These are phyloP conservation scores for Drosophila austrosaltans DNA, from an alignment of 2,888 invertebrate species.

Conservation along the genomic window DNA sequence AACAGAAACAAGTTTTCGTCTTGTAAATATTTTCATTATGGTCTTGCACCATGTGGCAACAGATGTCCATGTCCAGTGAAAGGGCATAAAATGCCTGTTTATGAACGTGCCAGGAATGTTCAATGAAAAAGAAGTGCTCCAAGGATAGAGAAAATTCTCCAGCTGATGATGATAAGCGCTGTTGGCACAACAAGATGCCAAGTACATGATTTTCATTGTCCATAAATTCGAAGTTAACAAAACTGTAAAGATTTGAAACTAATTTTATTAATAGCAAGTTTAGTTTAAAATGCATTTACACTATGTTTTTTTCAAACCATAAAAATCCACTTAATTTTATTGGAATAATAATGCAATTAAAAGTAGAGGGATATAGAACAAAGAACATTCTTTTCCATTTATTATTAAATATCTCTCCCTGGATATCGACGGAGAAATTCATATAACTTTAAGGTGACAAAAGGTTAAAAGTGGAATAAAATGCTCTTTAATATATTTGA, in stretches of 20 bases:
- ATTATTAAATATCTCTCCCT: too few species aligned
- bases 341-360: too few species aligned
- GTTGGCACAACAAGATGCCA: slow-evolving; percentile 3
- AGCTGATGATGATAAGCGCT: slow-evolving; percentile 17
- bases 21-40: slow-evolving; percentile 53
- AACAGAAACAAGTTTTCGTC: slow-evolving; percentile 47
- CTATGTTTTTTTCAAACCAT: not conserved
- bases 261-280: not conserved
- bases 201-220: slow-evolving; percentile 7
- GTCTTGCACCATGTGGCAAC: slow-evolving; percentile 40
- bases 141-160: slow-evolving; percentile 25
- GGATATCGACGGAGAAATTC: too few species aligned
- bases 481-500: too few species aligned
- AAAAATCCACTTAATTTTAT: too few species aligned
- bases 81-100: slow-evolving; percentile 66
- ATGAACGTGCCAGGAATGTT: slow-evolving; percentile 58
- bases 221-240: not conserved
- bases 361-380: too few species aligned
- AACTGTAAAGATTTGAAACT: not conserved
- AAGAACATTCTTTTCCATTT: too few species aligned
- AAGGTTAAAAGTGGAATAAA: too few species aligned
- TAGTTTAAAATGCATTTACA: not conserved
- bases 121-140: not conserved
- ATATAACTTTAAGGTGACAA: too few species aligned
- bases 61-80: slow-evolving; percentile 49